Evolutionary conservation across 2,888 invertebrate species (phyloP).

Genomic region (Pristionchus arcanus): DNA sequence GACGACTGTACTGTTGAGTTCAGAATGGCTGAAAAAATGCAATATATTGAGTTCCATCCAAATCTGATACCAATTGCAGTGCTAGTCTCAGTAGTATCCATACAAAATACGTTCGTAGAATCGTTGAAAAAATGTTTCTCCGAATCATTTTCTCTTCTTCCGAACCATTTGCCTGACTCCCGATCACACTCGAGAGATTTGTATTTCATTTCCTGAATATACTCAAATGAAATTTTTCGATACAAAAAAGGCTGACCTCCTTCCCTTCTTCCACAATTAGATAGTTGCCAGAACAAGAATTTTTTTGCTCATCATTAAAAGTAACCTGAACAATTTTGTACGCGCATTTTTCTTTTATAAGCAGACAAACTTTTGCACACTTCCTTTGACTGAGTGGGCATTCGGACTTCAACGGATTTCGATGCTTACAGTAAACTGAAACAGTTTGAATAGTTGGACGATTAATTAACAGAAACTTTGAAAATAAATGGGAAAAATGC

Average conservation of each 20-base stretch:
- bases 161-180: background rate
- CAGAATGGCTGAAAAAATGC: background rate
- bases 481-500: background rate
- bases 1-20: too few species aligned
- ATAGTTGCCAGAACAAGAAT: background rate
- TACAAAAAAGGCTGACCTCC: background rate
- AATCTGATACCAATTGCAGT: background rate
- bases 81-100: background rate
- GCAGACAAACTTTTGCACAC: background rate
- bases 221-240: background rate
- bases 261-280: background rate
- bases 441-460: background rate
- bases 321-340: background rate
- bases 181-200: background rate
- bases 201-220: background rate
- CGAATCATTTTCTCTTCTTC: background rate
- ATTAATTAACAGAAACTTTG: background rate
- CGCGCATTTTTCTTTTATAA: background rate
- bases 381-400: background rate
- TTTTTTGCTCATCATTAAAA: background rate
- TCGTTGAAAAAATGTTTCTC: background rate
- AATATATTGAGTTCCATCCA: background rate
- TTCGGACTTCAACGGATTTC: background rate
- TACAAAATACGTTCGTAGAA: background rate
- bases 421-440: background rate